phyloP scores from a whole-genome alignment of 2,797 vertebrate genomes.

The Anguilla anguilla region DNA sequence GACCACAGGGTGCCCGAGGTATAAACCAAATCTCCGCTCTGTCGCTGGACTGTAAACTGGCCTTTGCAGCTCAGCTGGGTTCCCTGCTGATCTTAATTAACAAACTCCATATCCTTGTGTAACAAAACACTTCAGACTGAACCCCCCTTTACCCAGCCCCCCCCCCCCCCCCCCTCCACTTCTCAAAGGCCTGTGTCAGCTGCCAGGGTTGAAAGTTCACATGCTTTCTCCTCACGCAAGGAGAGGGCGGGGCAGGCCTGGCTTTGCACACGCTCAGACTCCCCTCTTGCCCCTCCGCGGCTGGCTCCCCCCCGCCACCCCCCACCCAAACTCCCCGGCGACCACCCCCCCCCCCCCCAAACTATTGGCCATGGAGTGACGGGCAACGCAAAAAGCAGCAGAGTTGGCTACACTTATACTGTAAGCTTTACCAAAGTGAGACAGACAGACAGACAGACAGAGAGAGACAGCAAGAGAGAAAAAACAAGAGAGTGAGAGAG shows the following conservation, averaged over 20 bases:
- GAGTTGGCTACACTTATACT: constrained; percentile 35
- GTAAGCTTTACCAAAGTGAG: constrained; percentile 11
- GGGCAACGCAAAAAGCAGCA: constrained; percentile 43
- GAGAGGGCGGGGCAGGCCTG: constrained; percentile 10
- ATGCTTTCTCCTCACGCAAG: constrained; percentile 56
- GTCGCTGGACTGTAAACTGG: constrained; percentile 15
- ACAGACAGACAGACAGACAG: not conserved
- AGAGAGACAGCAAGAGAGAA: not conserved
- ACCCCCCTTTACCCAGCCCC: constrained; percentile 48
- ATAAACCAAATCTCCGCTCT: constrained; percentile 36
- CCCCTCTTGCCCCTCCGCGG: not conserved
- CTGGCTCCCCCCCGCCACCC: not conserved
- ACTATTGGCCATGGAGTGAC: constrained; percentile 27
- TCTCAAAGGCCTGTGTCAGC: constrained; percentile 46
- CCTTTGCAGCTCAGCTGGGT: constrained; percentile 15
- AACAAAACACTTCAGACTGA: constrained; percentile 60
- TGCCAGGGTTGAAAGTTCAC: constrained; percentile 59
- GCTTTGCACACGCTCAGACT: not conserved
- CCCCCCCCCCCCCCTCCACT: not conserved
- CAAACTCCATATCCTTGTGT: constrained; percentile 52
- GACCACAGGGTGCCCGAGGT: too few relatives aligned
- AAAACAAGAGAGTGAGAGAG: not conserved
- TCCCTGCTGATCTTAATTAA: constrained; percentile 54
- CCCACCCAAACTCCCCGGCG: too few relatives aligned
- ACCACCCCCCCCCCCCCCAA: too few relatives aligned